Evolutionary conservation across 2,113 vertebrate genomes (phyloP).

Genomic region (Nematolebias whitei): DNA sequence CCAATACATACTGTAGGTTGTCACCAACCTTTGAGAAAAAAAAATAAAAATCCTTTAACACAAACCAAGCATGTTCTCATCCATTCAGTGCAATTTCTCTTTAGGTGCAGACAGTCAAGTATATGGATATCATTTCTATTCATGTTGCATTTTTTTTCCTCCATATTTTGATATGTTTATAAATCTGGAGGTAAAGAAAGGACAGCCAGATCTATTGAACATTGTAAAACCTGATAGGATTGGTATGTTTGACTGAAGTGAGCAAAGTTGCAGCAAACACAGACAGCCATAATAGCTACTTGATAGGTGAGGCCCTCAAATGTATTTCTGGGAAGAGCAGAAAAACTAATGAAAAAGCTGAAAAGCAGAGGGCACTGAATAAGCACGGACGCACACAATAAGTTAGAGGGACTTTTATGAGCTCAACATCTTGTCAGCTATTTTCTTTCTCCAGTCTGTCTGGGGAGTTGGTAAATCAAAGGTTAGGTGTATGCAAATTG

Average conservation of each 20-base stretch:
- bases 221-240: constrained; percentile 2
- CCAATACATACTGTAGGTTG: too few relatives aligned
- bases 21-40: too few relatives aligned
- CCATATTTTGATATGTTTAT: neutral
- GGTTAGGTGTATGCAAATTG: constrained; percentile 51
- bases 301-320: constrained; percentile 11
- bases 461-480: constrained; percentile 35
- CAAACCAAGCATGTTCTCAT: too few relatives aligned
- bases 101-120: neutral
- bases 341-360: constrained; percentile 6
- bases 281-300: constrained; percentile 7
- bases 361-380: constrained; percentile 21
- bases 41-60: too few relatives aligned
- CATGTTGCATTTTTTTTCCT: neutral
- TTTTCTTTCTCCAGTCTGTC: constrained; percentile 25
- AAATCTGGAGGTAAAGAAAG: neutral
- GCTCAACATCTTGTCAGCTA: constrained; percentile 15
- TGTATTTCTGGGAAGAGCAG: constrained; percentile 20
- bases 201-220: constrained; percentile 7
- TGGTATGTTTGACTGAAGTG: constrained; percentile 3
- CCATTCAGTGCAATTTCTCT: too few relatives aligned
- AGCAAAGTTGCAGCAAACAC: constrained; percentile 10
- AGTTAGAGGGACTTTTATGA: neutral
- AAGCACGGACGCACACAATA: neutral
- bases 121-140: neutral